These are phyloP conservation scores for Hippoglossus stenolepis DNA, from an alignment of 2,113 vertebrate species.

Conservation along the genomic window DNA sequence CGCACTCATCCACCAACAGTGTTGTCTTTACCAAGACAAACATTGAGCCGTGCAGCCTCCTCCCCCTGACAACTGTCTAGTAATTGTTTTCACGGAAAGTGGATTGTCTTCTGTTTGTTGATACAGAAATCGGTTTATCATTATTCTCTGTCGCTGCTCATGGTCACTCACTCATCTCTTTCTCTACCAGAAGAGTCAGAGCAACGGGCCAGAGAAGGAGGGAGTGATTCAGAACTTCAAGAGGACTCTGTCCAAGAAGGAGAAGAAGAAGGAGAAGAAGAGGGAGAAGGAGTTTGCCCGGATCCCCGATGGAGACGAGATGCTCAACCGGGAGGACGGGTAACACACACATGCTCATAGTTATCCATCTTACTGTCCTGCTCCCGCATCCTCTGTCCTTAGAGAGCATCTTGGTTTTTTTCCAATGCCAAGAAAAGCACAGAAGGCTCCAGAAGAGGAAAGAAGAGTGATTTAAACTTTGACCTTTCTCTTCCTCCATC, in stretches of 20 bases:
- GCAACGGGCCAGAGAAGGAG: conserved; percentile 97
- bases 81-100: too few species aligned
- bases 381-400: conserved; percentile 26
- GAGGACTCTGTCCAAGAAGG: conserved; percentile 96
- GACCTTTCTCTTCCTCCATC: conserved; percentile 19
- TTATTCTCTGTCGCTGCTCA: too few species aligned
- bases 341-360: conserved; percentile 64
- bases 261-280: conserved; percentile 97
- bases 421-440: conserved; percentile 22
- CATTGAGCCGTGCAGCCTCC: too few species aligned
- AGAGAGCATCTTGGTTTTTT: conserved; percentile 22
- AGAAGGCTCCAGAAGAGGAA: conserved; percentile 15
- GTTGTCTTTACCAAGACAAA: too few species aligned
- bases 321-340: conserved; percentile 88
- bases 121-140: too few species aligned
- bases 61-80: too few species aligned
- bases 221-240: conserved; percentile 99
- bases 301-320: conserved; percentile 89
- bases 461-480: conserved; percentile 25
- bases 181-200: conserved; percentile 89
- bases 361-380: conserved; percentile 51
- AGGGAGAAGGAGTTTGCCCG: conserved; percentile 91
- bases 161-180: background rate
- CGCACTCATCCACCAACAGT: too few species aligned
- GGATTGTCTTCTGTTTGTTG: too few species aligned